Percentiles rank a stretch among this genome's conserved stretches.
Conservation (phyloP, 2,797 vertebrate genomes). For the Sarcoramphus papa region DNA sequence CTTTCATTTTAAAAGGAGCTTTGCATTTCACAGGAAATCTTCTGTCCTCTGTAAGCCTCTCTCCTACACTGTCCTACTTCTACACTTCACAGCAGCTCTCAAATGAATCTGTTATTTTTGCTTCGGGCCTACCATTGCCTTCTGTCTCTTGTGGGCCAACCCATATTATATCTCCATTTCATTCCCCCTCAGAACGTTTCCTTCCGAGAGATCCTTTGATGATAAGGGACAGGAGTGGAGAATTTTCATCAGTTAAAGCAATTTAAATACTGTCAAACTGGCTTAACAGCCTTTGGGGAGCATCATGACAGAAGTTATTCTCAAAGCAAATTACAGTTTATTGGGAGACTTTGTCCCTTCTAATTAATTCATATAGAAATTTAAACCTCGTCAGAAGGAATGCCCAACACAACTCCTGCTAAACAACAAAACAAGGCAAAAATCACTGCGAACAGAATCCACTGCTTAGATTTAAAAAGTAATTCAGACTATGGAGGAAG, state of each 20-base stretch:
- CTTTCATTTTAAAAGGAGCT: not conserved
- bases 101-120: not conserved
- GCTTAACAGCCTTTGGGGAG: not conserved
- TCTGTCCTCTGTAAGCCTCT: not conserved
- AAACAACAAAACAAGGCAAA: not conserved
- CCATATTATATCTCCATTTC: not conserved
- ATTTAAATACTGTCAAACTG: not conserved
- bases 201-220: not conserved
- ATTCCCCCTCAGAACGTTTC: not conserved
- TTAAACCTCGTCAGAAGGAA: not conserved
- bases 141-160: not conserved
- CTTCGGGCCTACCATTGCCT: not conserved
- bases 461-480: not conserved
- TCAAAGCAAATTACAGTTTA: not conserved
- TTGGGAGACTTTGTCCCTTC: not conserved
- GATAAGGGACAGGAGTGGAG: not conserved
- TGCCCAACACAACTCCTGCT: not conserved
- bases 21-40: not conserved
- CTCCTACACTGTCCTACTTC: not conserved
- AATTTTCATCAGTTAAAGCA: not conserved
- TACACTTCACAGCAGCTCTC: not conserved
- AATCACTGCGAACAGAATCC: not conserved
- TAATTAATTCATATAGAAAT: conserved; percentile 10
- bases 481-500: not conserved
- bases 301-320: not conserved